These are phyloP conservation scores for Zaprionus davidi DNA, from an alignment of 1,140 invertebrate genomes.

Conservation along the genomic window DNA sequence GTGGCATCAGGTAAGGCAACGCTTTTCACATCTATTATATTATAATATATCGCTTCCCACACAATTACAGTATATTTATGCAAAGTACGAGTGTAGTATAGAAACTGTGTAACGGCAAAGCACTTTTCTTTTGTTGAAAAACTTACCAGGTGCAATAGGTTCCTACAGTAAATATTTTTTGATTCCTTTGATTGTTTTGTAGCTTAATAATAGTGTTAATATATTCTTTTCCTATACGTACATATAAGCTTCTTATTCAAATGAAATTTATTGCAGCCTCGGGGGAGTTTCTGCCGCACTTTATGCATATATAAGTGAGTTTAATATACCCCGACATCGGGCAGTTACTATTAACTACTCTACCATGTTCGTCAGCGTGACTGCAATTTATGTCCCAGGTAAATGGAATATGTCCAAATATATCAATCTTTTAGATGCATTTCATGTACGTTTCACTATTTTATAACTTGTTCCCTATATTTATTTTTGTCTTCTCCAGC, in stretches of 20 bases:
- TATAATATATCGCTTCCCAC: background rate
- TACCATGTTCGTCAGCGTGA: conserved; percentile 76
- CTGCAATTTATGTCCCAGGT: conserved; percentile 79
- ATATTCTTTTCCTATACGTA: background rate
- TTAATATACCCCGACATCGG: conserved; percentile 85
- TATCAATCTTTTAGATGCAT: too few species aligned
- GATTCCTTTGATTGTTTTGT: background rate
- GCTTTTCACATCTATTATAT: background rate
- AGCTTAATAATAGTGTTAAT: background rate
- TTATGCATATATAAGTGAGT: conserved; percentile 86
- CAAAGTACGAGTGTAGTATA: background rate
- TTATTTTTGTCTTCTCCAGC: conserved; percentile 39
- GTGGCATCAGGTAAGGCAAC: conserved; percentile 85
- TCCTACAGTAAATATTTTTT: background rate
- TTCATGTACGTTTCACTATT: too few species aligned
- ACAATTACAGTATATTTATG: background rate
- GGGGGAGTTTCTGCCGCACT: conserved; percentile 85
- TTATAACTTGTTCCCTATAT: background rate
- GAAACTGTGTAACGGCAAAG: background rate
- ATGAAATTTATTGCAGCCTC: conserved; percentile 74
- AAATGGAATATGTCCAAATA: conserved; percentile 4
- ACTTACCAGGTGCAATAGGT: background rate
- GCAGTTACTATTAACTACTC: conserved; percentile 78
- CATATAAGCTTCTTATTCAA: background rate
- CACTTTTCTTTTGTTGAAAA: background rate